These are phyloP conservation scores for Cacoxenus indagator DNA, from an alignment of 2,888 invertebrate genomes.

Conservation along the genomic window DNA sequence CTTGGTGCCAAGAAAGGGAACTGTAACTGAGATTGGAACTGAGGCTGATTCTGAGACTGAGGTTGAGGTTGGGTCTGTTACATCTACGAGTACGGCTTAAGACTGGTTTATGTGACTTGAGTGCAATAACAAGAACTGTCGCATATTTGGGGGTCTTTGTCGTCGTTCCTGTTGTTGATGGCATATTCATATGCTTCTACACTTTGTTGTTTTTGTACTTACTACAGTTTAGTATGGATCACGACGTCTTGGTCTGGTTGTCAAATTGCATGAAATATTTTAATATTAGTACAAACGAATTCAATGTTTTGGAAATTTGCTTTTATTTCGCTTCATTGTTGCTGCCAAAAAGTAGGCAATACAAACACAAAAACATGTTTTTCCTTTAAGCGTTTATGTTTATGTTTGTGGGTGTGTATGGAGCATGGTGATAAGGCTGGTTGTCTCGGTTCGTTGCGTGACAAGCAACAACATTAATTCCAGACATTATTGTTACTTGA, in stretches of 20 bases:
- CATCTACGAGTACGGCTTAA: too few relatives aligned
- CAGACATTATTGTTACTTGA: slow-evolving; percentile 17
- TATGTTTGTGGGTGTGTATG: background rate
- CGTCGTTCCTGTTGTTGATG: background rate
- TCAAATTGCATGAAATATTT: background rate
- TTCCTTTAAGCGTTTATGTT: background rate
- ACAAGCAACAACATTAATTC: slow-evolving; percentile 4
- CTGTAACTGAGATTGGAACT: background rate
- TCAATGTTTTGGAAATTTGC: slow-evolving; percentile 10
- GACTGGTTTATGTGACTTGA: too few relatives aligned
- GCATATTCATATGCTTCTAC: background rate
- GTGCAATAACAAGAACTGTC: slow-evolving; percentile 51
- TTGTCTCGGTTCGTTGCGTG: background rate
- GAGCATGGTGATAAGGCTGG: background rate
- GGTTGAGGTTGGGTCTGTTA: too few relatives aligned
- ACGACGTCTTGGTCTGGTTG: background rate
- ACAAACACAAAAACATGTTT: background rate
- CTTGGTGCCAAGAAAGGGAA: background rate
- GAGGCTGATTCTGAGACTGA: too few relatives aligned
- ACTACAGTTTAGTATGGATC: background rate
- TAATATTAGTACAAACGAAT: background rate
- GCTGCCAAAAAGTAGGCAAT: slow-evolving; percentile 10
- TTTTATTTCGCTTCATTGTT: slow-evolving; percentile 10
- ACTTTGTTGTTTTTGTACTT: background rate
- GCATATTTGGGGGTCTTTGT: slow-evolving; percentile 36